phyloP scores from a whole-genome alignment of 2,888 invertebrate species.

The Erannis defoliaria region DNA sequence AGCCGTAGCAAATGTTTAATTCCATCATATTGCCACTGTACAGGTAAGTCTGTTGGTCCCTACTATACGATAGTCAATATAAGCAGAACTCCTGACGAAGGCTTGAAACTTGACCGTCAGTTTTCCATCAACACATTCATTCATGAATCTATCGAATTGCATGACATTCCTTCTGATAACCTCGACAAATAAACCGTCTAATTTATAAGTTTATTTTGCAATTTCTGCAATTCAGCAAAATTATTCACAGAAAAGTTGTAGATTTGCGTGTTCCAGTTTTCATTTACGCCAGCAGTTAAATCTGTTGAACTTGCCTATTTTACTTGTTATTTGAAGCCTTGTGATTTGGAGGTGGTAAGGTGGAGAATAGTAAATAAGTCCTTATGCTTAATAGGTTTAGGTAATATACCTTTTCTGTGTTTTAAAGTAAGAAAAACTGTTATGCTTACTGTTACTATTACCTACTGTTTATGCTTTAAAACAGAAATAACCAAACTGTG shows the following conservation, averaged over 20 bases:
- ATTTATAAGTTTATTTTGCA: slow-evolving; percentile 2
- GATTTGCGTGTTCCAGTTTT: slow-evolving; percentile 27
- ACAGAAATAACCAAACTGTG: no score
- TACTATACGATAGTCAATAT: slow-evolving; percentile 33
- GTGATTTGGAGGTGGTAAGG: no score
- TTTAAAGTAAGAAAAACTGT: no score
- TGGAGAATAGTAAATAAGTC: no score
- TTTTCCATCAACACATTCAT: slow-evolving; percentile 39
- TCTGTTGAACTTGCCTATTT: neutral
- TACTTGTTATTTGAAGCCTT: neutral
- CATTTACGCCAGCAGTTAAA: neutral
- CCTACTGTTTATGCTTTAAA: no score
- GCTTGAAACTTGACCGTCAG: slow-evolving; percentile 37
- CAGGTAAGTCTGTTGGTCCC: neutral
- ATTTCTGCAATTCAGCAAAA: slow-evolving; percentile 23
- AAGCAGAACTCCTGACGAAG: slow-evolving; percentile 42
- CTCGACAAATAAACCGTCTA: slow-evolving; percentile 7
- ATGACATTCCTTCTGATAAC: slow-evolving; percentile 30
- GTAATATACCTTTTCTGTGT: no score
- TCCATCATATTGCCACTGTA: neutral
- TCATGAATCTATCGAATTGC: slow-evolving; percentile 42
- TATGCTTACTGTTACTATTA: no score
- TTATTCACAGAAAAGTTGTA: slow-evolving; percentile 7
- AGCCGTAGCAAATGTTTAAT: neutral
- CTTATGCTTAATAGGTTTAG: no score